Conservation (phyloP, 1,140 invertebrate species). For the Zophobas morio region DNA sequence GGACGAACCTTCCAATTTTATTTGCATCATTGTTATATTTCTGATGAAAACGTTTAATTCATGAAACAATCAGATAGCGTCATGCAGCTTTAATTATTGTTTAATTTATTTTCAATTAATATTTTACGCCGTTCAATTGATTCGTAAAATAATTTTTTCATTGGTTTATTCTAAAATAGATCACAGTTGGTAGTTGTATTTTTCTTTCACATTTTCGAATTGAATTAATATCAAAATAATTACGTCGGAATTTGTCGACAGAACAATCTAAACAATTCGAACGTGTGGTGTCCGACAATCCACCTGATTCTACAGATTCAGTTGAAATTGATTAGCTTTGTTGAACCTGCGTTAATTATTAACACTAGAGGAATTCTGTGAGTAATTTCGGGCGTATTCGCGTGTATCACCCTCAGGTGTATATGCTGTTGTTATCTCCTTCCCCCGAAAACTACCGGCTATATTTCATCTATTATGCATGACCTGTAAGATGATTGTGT, state of each 20-base stretch:
- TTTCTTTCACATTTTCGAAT: not conserved
- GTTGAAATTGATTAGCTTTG: conserved; percentile 45
- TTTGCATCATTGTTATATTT: no score
- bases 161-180: no score
- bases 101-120: no score
- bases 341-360: conserved; percentile 48
- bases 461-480: conserved; percentile 45
- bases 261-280: conserved; percentile 45
- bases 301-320: conserved; percentile 40
- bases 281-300: conserved; percentile 21
- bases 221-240: not conserved
- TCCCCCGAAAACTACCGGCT: conserved; percentile 41
- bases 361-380: conserved; percentile 46
- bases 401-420: conserved; percentile 44
- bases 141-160: no score
- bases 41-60: no score
- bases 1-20: no score
- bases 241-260: conserved; percentile 26
- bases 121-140: no score
- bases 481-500: conserved; percentile 35
- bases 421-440: conserved; percentile 35
- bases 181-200: no score
- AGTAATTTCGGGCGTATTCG: conserved; percentile 42
- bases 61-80: no score
- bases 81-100: no score